phyloP scores from a whole-genome alignment of 2,113 vertebrate species.

The Nasalis larvatus region DNA sequence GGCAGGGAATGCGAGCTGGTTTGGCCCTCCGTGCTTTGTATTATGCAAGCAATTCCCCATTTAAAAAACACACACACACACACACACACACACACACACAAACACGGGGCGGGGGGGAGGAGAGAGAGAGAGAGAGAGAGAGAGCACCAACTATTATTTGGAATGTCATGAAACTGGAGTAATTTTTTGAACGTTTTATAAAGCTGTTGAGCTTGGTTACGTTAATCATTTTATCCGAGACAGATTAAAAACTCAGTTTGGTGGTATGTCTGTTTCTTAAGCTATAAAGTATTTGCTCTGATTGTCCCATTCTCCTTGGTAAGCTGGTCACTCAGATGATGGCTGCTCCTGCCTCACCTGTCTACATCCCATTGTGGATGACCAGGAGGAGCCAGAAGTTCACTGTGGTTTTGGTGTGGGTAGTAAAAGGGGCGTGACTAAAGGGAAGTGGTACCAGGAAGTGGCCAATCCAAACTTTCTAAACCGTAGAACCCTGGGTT shows the following conservation, averaged over 20 bases:
- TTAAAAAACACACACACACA: background rate
- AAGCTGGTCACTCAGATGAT: background rate
- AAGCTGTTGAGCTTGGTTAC: background rate
- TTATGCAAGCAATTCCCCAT: conserved; percentile 20
- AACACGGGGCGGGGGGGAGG: background rate
- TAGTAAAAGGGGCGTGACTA: background rate
- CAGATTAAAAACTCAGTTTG: background rate
- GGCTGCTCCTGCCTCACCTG: background rate
- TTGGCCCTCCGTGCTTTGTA: conserved; percentile 17
- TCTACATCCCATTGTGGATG: background rate
- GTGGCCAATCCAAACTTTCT: background rate
- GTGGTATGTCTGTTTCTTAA: background rate
- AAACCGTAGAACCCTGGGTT: background rate
- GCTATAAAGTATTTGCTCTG: background rate
- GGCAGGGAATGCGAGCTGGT: background rate
- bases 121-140: too few species aligned
- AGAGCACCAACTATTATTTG: conserved; percentile 46
- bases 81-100: background rate
- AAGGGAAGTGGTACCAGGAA: too few species aligned
- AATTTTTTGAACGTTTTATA: conserved; percentile 39
- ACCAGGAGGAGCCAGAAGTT: background rate
- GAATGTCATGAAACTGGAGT: conserved; percentile 32
- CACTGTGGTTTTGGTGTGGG: background rate
- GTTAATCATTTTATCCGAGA: conserved; percentile 2
- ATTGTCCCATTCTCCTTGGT: background rate